These are phyloP conservation scores for Contarinia nasturtii DNA, from an alignment of 1,140 invertebrate genomes.

Conservation along the genomic window DNA sequence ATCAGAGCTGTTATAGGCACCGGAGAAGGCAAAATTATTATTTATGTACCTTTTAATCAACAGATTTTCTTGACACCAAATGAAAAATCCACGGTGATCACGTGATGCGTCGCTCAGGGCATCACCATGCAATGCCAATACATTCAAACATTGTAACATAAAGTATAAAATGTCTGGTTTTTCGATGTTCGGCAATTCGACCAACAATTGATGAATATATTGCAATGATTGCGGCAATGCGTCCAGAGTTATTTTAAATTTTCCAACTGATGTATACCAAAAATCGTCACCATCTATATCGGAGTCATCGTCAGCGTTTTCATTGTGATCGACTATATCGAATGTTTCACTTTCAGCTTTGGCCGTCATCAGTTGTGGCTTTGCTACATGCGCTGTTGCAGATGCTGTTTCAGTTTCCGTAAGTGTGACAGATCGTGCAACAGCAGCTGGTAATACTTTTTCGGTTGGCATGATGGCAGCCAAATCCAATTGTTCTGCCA, in stretches of 20 bases:
- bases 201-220: conserved; percentile 75
- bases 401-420: conserved; percentile 70
- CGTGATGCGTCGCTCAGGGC: conserved; percentile 70
- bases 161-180: conserved; percentile 89
- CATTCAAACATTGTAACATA: conserved; percentile 77
- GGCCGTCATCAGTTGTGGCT: conserved; percentile 40
- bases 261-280: conserved; percentile 81
- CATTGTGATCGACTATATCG: conserved; percentile 35
- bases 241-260: conserved; percentile 80
- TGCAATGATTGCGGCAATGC: conserved; percentile 82
- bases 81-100: conserved; percentile 87
- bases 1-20: neutral
- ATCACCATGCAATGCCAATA: conserved; percentile 84
- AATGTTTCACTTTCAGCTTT: conserved; percentile 10
- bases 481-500: conserved; percentile 68
- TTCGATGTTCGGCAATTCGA: conserved; percentile 64
- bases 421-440: conserved; percentile 70
- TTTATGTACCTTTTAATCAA: conserved; percentile 78
- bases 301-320: conserved; percentile 39
- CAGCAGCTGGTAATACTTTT: conserved; percentile 47
- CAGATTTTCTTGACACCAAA: conserved; percentile 93
- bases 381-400: conserved; percentile 41
- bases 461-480: conserved; percentile 66
- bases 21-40: neutral
- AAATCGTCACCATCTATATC: conserved; percentile 52